A percentile compares a stretch with the other conserved stretches of the same genome.
Conservation (phyloP, 92 coral and sea anemone genomes). For the Palythoa grandiflora region DNA sequence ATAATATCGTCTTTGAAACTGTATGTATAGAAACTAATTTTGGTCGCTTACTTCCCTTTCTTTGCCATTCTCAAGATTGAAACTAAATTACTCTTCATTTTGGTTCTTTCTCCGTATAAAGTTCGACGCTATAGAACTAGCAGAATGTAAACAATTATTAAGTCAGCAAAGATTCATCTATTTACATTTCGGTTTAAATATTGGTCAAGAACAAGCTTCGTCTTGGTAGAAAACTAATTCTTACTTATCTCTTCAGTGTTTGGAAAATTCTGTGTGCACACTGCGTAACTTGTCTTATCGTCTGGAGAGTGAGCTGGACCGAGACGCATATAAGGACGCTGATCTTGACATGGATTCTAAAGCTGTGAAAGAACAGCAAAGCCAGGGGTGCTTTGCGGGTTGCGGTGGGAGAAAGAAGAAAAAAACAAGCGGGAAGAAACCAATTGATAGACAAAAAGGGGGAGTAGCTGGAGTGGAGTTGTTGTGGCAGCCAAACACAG, state of each 20-base stretch:
- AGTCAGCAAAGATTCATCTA: too few species aligned
- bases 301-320: conserved; percentile 97
- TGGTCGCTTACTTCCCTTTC: too few species aligned
- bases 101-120: too few species aligned
- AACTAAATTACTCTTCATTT: too few species aligned
- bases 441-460: conserved; percentile 75
- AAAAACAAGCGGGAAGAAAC: conserved; percentile 65
- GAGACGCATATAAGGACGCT: conserved; percentile 87
- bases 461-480: conserved; percentile 91
- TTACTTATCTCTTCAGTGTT: conserved; percentile 69
- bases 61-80: too few species aligned
- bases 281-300: conserved; percentile 96
- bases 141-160: too few species aligned
- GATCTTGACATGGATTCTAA: conserved; percentile 85
- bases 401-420: conserved; percentile 91
- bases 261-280: conserved; percentile 92
- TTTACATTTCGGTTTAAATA: too few species aligned
- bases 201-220: background rate
- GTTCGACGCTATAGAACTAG: too few species aligned
- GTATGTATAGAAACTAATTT: too few species aligned
- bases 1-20: too few species aligned
- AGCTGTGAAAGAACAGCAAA: conserved; percentile 87
- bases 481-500: conserved; percentile 92
- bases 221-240: background rate
- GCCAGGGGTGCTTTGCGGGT: conserved; percentile 98